phyloP scores from a whole-genome alignment of 2,113 vertebrate genomes.

The Leptodactylus fuscus region DNA sequence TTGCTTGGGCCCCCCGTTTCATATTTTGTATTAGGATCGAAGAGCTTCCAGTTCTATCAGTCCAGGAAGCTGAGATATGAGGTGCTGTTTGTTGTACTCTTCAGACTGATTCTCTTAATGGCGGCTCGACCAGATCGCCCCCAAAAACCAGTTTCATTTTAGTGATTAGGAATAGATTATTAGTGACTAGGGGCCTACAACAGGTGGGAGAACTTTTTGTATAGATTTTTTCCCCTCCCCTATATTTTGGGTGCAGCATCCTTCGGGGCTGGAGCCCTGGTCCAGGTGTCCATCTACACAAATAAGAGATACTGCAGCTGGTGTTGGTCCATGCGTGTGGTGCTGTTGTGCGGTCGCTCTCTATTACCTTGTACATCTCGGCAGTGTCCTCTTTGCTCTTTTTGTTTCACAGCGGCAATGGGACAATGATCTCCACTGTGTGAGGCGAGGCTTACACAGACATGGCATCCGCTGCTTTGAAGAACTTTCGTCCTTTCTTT shows the following conservation, averaged over 20 bases:
- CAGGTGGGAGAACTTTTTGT: no score
- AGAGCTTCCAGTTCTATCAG: no score
- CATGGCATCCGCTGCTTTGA: conserved; percentile 73
- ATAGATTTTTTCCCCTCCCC: no score
- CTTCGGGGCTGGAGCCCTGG: not conserved
- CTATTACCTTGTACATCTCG: conserved; percentile 62
- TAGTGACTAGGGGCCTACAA: no score
- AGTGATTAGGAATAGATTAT: no score
- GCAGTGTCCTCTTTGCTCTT: conserved; percentile 81
- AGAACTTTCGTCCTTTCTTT: conserved; percentile 70
- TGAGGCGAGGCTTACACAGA: conserved; percentile 83
- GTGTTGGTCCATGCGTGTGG: not conserved
- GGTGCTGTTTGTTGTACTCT: not conserved
- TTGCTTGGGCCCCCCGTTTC: no score
- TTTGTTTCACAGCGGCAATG: conserved; percentile 90
- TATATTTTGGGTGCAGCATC: not conserved
- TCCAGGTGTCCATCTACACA: no score
- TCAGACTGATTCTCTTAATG: no score
- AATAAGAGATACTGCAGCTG: conserved; percentile 44
- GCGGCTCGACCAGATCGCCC: no score
- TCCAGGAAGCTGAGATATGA: not conserved
- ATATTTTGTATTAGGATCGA: no score
- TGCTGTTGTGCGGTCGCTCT: not conserved
- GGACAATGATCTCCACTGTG: conserved; percentile 98
- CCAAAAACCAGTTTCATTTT: no score